phyloP scores from a whole-genome alignment of 1,140 invertebrate species.

The Bilobella aurantiaca region DNA sequence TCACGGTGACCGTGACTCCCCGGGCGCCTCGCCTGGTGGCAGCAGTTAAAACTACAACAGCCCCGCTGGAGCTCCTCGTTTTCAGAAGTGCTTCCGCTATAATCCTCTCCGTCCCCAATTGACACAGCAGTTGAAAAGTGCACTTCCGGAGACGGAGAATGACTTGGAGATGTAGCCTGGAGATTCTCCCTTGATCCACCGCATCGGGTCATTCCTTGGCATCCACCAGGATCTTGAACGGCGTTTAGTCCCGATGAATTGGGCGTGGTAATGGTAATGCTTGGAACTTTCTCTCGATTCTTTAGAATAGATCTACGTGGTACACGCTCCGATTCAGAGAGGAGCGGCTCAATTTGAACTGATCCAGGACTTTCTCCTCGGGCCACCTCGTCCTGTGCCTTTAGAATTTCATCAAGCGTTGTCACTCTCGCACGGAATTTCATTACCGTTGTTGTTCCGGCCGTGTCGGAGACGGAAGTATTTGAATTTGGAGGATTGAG shows the following conservation, averaged over 20 bases:
- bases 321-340: not conserved
- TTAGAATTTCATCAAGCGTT: slow-evolving; percentile 32
- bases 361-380: not conserved
- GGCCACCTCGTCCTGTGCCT: slow-evolving; percentile 13
- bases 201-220: not conserved
- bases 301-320: not conserved
- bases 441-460: slow-evolving; percentile 13
- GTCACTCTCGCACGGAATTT: slow-evolving; percentile 33
- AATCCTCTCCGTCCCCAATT: slow-evolving; percentile 6
- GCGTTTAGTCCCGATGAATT: not conserved
- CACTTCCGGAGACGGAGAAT: not conserved
- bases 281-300: not conserved
- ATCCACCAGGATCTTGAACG: not conserved
- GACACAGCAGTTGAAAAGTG: not conserved
- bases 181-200: too few relatives aligned
- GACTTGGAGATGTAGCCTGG: too few relatives aligned
- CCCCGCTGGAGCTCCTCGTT: not conserved
- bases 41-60: too few relatives aligned
- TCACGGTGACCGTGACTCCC: too few relatives aligned
- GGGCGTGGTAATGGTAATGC: not conserved
- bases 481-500: not conserved
- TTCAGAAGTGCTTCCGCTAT: not conserved
- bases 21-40: not conserved
- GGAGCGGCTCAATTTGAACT: not conserved
- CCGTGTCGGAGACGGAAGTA: not conserved